A percentile compares a stretch with the other conserved stretches of the same genome.
Evolutionary conservation across 2,797 vertebrate species (phyloP).

Genomic region (Xyrichtys novacula): DNA sequence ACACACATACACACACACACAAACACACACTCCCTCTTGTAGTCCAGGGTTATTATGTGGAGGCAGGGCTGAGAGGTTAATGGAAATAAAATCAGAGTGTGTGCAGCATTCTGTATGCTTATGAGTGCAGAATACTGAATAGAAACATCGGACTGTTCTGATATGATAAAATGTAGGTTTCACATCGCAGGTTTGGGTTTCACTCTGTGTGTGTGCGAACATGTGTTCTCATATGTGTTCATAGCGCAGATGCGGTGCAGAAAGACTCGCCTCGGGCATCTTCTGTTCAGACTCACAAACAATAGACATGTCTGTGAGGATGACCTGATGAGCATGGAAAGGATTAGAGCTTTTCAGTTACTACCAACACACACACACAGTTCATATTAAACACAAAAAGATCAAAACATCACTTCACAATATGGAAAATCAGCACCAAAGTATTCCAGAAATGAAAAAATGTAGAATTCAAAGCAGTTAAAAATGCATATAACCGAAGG

Average conservation of each 20-base stretch:
- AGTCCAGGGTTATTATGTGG: constrained; percentile 2
- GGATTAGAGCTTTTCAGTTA: constrained; percentile 63
- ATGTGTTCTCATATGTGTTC: constrained; percentile 61
- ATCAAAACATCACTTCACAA: neutral
- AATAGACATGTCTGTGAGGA: constrained; percentile 60
- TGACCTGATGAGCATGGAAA: constrained; percentile 59
- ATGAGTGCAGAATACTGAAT: neutral
- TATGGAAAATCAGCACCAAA: neutral
- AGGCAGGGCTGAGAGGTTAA: neutral
- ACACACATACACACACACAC: no score
- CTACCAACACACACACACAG: constrained; percentile 2
- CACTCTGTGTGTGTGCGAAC: constrained; percentile 21
- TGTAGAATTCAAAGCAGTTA: neutral
- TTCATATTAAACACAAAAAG: constrained; percentile 6
- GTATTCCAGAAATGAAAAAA: no score
- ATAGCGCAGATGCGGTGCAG: constrained; percentile 31
- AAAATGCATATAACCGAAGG: no score
- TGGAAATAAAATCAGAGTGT: neutral
- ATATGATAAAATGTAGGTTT: neutral
- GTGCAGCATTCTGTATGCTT: no score
- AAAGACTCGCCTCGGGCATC: constrained; percentile 57
- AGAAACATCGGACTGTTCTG: neutral
- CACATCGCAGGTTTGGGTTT: constrained; percentile 1
- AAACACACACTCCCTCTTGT: constrained; percentile 5
- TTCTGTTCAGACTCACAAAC: constrained; percentile 63